These are phyloP conservation scores for Batillaria attramentaria DNA, from an alignment of 1,140 invertebrate species.

Conservation along the genomic window DNA sequence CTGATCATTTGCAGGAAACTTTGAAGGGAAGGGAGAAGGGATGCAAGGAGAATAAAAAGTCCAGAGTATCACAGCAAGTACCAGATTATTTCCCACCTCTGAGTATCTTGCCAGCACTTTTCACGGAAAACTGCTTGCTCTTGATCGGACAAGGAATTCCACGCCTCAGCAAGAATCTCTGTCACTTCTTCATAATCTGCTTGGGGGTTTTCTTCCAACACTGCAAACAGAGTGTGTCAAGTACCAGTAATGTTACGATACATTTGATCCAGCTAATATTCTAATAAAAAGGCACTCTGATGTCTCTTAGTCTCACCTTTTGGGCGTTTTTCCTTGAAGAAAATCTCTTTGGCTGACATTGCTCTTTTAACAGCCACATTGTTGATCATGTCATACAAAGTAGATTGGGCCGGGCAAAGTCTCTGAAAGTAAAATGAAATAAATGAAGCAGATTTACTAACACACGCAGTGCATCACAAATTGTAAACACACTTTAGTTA, in stretches of 20 bases:
- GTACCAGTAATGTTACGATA: neutral
- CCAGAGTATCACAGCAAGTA: neutral
- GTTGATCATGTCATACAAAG: constrained; percentile 48
- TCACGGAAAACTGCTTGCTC: constrained; percentile 1
- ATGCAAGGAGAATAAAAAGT: neutral
- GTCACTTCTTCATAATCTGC: constrained; percentile 44
- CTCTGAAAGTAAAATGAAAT: constrained; percentile 19
- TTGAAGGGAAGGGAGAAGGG: too few relatives aligned
- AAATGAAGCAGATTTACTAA: too few relatives aligned
- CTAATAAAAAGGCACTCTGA: neutral
- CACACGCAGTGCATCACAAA: too few relatives aligned
- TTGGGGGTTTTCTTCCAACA: constrained; percentile 43
- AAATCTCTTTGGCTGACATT: constrained; percentile 28
- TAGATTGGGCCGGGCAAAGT: constrained; percentile 34
- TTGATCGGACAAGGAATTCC: constrained; percentile 42
- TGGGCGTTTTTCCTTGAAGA: constrained; percentile 22
- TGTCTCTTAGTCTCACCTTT: neutral
- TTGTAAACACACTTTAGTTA: too few relatives aligned
- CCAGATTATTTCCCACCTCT: constrained; percentile 35
- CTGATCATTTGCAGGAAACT: too few relatives aligned
- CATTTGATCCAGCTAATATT: neutral
- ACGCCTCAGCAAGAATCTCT: constrained; percentile 32
- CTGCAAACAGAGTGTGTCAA: constrained; percentile 22
- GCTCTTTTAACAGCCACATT: constrained; percentile 46
- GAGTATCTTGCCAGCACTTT: constrained; percentile 16